Evolutionary conservation across 2,888 invertebrate genomes (phyloP).

Genomic region (Philopedon plagiatum): DNA sequence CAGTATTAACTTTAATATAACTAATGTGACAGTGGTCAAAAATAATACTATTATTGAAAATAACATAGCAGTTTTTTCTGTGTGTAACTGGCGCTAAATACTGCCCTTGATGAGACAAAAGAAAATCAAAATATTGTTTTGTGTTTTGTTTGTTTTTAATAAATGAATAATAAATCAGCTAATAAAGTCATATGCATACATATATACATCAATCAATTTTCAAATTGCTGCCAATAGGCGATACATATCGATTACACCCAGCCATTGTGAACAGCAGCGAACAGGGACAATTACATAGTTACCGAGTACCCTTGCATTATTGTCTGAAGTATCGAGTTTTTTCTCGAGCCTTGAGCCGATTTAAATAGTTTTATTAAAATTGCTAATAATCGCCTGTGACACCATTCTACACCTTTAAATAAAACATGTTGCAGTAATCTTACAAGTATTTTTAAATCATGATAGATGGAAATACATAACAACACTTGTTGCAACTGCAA

Average conservation of each 20-base stretch:
- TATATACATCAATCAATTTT: neutral
- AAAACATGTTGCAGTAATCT: constrained; percentile 39
- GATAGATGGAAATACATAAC: constrained; percentile 26
- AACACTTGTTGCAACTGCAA: constrained; percentile 5
- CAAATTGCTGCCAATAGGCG: neutral
- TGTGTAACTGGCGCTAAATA: no score
- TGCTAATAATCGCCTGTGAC: constrained; percentile 46
- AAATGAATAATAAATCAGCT: neutral
- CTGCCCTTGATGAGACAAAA: no score
- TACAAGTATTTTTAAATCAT: constrained; percentile 42
- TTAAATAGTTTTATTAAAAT: constrained; percentile 46
- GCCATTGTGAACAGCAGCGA: neutral
- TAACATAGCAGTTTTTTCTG: no score
- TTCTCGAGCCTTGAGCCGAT: constrained; percentile 46
- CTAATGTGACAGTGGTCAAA: no score
- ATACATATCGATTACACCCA: constrained; percentile 5
- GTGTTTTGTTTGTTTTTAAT: no score
- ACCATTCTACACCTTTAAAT: constrained; percentile 47
- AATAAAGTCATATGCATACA: neutral
- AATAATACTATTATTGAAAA: no score
- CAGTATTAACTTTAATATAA: no score
- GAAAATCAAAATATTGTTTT: no score
- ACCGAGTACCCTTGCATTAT: constrained; percentile 33
- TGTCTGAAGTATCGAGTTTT: constrained; percentile 34
- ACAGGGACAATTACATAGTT: constrained; percentile 16